Evolutionary conservation across 92 coral and sea anemone species (phyloP).

Genomic region (Porites rus): DNA sequence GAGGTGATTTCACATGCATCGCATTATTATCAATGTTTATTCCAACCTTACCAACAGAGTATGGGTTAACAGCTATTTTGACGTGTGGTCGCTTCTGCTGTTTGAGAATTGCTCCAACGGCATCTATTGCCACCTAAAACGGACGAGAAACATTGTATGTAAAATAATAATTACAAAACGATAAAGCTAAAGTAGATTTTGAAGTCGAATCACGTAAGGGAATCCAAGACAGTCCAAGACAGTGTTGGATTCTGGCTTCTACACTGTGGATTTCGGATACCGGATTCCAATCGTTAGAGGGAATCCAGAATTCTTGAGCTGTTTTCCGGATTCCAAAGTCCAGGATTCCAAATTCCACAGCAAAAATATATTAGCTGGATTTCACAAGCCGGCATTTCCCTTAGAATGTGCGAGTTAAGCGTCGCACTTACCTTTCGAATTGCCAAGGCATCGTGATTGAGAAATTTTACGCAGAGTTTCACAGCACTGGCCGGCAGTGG

Average conservation of each 20-base stretch:
- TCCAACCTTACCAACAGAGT: constrained; percentile 67
- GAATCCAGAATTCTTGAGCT: too few relatives aligned
- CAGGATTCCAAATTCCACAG: too few relatives aligned
- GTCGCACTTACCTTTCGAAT: constrained; percentile 82
- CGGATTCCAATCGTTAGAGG: too few relatives aligned
- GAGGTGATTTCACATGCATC: too few relatives aligned
- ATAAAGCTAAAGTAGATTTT: not conserved
- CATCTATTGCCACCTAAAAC: constrained; percentile 85
- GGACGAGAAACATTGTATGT: not conserved
- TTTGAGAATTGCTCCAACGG: constrained; percentile 89
- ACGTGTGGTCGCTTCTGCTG: constrained; percentile 90
- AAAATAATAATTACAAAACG: not conserved
- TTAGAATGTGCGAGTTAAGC: not conserved
- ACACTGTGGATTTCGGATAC: too few relatives aligned
- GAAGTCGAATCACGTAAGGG: not conserved
- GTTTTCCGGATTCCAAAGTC: too few relatives aligned
- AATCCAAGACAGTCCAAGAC: too few relatives aligned
- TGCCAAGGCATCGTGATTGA: constrained; percentile 90
- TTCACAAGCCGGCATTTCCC: too few relatives aligned
- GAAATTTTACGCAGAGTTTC: constrained; percentile 67
- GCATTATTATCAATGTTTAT: too few relatives aligned
- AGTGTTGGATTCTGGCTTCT: too few relatives aligned
- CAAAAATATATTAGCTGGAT: too few relatives aligned
- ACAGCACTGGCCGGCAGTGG: constrained; percentile 81
- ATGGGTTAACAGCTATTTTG: constrained; percentile 84